phyloP scores from a whole-genome alignment of 2,888 invertebrate genomes.

The Tenthredo livida region DNA sequence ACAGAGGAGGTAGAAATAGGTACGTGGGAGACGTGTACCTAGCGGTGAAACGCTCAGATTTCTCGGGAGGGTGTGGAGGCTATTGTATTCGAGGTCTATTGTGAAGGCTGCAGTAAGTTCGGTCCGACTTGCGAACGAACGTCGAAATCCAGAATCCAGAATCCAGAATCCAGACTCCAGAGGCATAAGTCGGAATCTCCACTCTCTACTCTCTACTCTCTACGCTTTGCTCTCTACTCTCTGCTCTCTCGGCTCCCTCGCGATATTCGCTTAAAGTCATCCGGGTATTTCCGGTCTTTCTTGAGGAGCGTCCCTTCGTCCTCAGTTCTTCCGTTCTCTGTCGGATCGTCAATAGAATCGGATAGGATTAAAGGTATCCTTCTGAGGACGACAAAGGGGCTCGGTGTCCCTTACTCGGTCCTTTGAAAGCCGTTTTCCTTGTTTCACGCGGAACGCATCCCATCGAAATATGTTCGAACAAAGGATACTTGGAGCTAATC shows the following conservation, averaged over 20 bases:
- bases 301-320: not conserved
- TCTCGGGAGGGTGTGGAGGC: constrained; percentile 57
- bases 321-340: constrained; percentile 12
- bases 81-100: constrained; percentile 57
- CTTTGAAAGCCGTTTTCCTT: not conserved
- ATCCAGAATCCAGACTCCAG: constrained; percentile 24
- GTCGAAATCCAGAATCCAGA: constrained; percentile 31
- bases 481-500: constrained; percentile 21
- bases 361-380: constrained; percentile 15
- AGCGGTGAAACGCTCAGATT: constrained; percentile 56
- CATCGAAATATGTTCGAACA: constrained; percentile 18
- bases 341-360: constrained; percentile 31
- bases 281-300: constrained; percentile 29
- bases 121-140: constrained; percentile 46
- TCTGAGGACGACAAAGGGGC: constrained; percentile 6
- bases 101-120: constrained; percentile 53
- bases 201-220: not conserved
- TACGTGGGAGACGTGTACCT: constrained; percentile 8
- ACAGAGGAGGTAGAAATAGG: not conserved
- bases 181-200: constrained; percentile 41
- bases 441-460: constrained; percentile 20
- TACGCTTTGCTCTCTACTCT: not conserved
- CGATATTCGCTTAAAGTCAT: not conserved
- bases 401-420: constrained; percentile 18
- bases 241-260: not conserved